Evolutionary conservation across 2,113 vertebrate genomes (phyloP).

Genomic region (Cavia porcellus): DNA sequence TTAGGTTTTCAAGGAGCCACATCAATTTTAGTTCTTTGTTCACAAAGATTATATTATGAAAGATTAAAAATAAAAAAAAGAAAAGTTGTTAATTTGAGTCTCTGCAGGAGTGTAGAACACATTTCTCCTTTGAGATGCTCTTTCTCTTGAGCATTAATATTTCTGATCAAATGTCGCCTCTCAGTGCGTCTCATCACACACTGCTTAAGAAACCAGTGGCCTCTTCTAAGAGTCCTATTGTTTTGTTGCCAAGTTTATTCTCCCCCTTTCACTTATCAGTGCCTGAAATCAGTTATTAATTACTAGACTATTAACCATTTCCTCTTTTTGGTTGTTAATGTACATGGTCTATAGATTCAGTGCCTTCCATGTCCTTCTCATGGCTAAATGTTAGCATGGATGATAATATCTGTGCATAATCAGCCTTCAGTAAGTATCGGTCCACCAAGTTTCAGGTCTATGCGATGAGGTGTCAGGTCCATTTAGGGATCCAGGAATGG

Average conservation of each 20-base stretch:
- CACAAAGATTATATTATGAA: neutral
- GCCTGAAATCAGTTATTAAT: neutral
- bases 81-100: neutral
- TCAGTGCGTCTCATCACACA: neutral
- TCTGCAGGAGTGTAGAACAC: neutral
- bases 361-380: neutral
- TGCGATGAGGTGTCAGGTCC: too few relatives aligned
- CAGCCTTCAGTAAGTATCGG: neutral
- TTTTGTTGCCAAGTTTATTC: neutral
- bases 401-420: neutral
- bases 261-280: neutral
- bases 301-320: neutral
- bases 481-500: neutral
- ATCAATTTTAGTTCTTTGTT: neutral
- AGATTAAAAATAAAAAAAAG: neutral
- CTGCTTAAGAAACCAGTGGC: accelerated
- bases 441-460: neutral
- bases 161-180: neutral
- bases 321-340: neutral
- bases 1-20: neutral
- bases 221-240: neutral
- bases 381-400: neutral
- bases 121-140: neutral
- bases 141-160: neutral
- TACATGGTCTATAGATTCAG: accelerated